phyloP scores from a whole-genome alignment of 2,888 invertebrate genomes.

The Helobdella robusta region DNA sequence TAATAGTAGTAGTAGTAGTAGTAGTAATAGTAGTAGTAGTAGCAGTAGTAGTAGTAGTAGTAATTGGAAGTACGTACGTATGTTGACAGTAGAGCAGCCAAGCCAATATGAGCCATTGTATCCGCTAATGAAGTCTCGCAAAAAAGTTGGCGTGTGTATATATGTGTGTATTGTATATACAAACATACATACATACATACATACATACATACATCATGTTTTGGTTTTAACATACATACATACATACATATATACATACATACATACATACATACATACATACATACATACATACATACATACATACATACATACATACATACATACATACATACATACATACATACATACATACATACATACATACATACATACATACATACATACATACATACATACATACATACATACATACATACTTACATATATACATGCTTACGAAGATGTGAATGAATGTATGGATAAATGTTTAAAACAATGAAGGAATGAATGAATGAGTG shows the following conservation, averaged over 20 bases:
- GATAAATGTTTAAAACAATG: not conserved
- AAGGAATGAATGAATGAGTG: too few relatives aligned
- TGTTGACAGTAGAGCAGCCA: too few relatives aligned
- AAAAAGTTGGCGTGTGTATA: too few relatives aligned
- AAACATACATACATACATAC: too few relatives aligned
- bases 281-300: constrained; percentile 20
- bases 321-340: constrained; percentile 17
- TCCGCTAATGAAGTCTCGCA: too few relatives aligned
- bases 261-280: constrained; percentile 23
- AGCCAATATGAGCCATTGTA: too few relatives aligned
- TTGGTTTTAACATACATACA: constrained; percentile 14
- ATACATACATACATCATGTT: too few relatives aligned
- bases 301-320: constrained; percentile 17
- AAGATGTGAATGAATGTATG: not conserved
- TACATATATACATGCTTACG: constrained; percentile 2
- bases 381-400: not conserved
- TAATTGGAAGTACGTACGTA: too few relatives aligned
- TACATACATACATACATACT: not conserved
- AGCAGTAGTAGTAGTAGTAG: too few relatives aligned
- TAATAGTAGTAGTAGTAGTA: too few relatives aligned
- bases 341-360: constrained; percentile 23
- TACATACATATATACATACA: constrained; percentile 7
- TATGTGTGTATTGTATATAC: too few relatives aligned
- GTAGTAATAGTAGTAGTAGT: too few relatives aligned
- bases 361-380: constrained; percentile 1